phyloP scores from a whole-genome alignment of 2,113 vertebrate genomes.

The Bubo blakistoni region DNA sequence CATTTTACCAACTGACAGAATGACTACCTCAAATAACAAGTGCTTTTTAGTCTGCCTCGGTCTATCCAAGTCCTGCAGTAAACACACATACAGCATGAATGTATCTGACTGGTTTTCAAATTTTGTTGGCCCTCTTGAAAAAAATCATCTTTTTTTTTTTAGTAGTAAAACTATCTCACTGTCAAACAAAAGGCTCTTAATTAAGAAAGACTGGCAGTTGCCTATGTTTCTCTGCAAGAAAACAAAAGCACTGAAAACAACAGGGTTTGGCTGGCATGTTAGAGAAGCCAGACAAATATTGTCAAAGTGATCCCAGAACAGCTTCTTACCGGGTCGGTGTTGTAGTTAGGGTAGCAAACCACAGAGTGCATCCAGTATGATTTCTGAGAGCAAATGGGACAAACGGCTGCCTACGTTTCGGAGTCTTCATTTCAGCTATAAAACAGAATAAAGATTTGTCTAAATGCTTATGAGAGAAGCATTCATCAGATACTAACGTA shows the following conservation, averaged over 20 bases:
- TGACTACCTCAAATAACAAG: background rate
- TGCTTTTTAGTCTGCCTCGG: background rate
- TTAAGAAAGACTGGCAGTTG: background rate
- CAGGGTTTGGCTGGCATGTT: background rate
- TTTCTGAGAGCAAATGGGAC: constrained; percentile 93
- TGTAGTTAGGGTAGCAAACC: constrained; percentile 94
- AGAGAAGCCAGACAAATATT: background rate
- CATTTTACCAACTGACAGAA: background rate
- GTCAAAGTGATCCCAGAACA: background rate
- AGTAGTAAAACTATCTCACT: background rate
- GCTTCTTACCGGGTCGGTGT: constrained; percentile 89
- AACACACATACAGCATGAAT: background rate
- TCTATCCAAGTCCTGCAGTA: background rate
- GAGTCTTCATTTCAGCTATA: constrained; percentile 80
- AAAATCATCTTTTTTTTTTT: rapidly evolving
- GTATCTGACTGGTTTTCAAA: background rate
- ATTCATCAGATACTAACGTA: background rate
- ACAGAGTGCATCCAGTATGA: constrained; percentile 93
- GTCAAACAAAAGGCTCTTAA: background rate
- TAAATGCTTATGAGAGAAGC: background rate
- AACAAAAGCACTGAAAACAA: background rate
- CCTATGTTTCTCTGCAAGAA: background rate
- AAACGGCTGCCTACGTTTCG: constrained; percentile 91
- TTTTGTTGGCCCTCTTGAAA: background rate
- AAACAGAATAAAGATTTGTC: background rate